Evolutionary conservation across 2,888 invertebrate genomes (phyloP), one percentile per base, ranked within the genome.

Genomic region (Selenia dentaria): DNA sequence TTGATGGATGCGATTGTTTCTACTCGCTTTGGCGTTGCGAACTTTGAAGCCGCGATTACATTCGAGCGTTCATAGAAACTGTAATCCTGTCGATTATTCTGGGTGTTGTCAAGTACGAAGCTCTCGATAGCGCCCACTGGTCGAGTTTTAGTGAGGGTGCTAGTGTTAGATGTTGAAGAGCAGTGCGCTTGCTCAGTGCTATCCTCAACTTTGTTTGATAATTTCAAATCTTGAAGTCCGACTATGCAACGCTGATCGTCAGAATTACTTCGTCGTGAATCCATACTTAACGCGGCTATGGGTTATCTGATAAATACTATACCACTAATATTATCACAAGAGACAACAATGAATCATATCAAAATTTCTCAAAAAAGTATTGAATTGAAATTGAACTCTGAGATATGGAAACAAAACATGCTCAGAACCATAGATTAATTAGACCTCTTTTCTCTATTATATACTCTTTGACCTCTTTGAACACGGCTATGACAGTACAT

Each of bases 41-140:
- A 96, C 74, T 96, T 95, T 6, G 95, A 94, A 34, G 95, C 93
- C 11, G 94, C 94, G 63, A 95, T 95, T 44, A 95, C 94, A 67
- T 94, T 95, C 46, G 93, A 94, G 42, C 95, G 92, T 69, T 95
- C 96, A 56, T 91, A 91, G 64, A 89, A 88, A 64, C 88, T 89
- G 56, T 91, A 91, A 74, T 91, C 91, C 58, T 86, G 88, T 24
- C 86, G 83, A 67, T 77, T 80, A 54, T 70, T 74, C 55, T 81
- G 82, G 49, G 91, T 83, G 66, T 86, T 92, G 52, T 93, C 93
- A 47, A 93, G 84, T 9, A 92, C 91, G 67, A 94, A 94, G 68
- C 93, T 93, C 70, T 94, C 94, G 64, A 93, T 93, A 42, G 93
- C 93, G 54, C 94, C 93, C 34, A 94, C 89, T 26, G 93, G 83